Evolutionary conservation across 1,140 invertebrate species (phyloP), one percentile per base, ranked within the genome.

Genomic region (Battus philenor): DNA sequence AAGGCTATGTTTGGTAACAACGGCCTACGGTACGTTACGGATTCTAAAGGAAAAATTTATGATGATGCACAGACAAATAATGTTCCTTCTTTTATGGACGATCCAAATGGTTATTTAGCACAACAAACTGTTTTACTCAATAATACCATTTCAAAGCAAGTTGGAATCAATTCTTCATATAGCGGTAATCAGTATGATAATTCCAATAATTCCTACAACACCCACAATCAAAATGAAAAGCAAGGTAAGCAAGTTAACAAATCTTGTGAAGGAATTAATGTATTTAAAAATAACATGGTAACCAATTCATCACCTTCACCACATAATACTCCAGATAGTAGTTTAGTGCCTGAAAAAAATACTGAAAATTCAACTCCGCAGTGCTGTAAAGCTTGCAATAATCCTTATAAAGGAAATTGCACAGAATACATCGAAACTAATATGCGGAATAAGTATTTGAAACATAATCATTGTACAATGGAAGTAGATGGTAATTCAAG

Each of bases 81-180:
- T 47, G 71, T 82, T 11, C 86, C 84, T 7, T 87, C 86, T 1
- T 96, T 96, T 63, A 91, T 96, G 86, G 95, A 97, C 55, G 95
- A 97, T 79, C 94, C 95, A 0, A 95, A 91, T 67, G 95, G 93
- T 2, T 97, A 96, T 84, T 80, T 97, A 43, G 93, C 94, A 2
- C 94, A 95, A 63, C 94, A 95, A 67, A 95, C 94, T 1, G 93
- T 93, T 15, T 66, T 95, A 45, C 63, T 96, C 15, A 95, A 96
- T 56, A 95, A 90, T 66, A 94, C 93, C 5, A 95, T 95, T 74
- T 92, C 92, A 11, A 87, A 91, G 55, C 92, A 93, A 80, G 91
- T 91, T 2, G 90, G 91, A 11, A 69, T 84, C 10, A 82, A 79
- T 39, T 59, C 65, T 9, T 50, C 64, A 1, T 77, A 69, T 52